Evolutionary conservation across 1,140 invertebrate genomes (phyloP).

Genomic region (Coenobita brevimanus): DNA sequence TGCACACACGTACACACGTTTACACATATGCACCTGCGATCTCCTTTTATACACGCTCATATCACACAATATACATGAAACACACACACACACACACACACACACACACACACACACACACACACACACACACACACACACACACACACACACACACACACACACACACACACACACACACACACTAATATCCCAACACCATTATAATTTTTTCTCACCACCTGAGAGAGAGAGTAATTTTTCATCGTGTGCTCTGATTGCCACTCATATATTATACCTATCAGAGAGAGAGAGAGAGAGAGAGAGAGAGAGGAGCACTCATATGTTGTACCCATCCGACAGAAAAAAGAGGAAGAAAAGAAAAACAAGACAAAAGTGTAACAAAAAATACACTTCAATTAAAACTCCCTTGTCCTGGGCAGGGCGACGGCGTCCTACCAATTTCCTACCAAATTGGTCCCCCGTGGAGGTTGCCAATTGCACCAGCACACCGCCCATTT

Average conservation of each 20-base stretch:
- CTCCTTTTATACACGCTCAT: no score
- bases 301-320: neutral
- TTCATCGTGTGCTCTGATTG: neutral
- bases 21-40: no score
- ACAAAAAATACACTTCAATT: neutral
- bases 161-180: slow-evolving; percentile 34
- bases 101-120: neutral
- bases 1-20: no score
- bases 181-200: neutral
- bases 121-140: slow-evolving; percentile 38
- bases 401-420: no score
- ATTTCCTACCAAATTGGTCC: no score
- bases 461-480: no score
- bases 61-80: no score
- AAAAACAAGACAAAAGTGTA: neutral
- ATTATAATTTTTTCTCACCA: neutral
- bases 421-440: no score
- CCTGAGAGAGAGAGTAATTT: neutral
- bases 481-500: no score
- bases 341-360: neutral
- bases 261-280: neutral
- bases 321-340: no score
- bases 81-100: no score
- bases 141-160: slow-evolving; percentile 35
- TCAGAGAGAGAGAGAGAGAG: neutral